phyloP scores from a whole-genome alignment of 2,888 invertebrate genomes.

The Leptura quadrifasciata region DNA sequence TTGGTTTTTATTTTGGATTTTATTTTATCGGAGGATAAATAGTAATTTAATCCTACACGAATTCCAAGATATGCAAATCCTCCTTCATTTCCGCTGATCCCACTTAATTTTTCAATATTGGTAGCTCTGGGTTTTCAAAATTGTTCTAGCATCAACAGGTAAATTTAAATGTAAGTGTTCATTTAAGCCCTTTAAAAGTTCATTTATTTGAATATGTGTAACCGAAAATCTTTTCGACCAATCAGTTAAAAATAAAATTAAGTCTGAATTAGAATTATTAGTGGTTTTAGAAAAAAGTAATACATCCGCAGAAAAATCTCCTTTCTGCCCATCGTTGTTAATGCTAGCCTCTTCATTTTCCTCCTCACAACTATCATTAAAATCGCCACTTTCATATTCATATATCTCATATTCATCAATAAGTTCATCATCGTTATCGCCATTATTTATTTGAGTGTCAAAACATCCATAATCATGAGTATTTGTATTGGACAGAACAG shows the following conservation, averaged over 20 bases:
- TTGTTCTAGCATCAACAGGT: background rate
- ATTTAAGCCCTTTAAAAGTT: background rate
- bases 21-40: background rate
- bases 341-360: too few species aligned
- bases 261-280: too few species aligned
- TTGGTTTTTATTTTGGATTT: slow-evolving; percentile 15
- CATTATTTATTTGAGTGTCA: too few species aligned
- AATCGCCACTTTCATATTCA: too few species aligned
- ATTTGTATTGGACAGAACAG: too few species aligned
- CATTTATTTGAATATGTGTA: background rate
- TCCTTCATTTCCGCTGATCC: background rate
- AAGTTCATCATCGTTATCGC: too few species aligned
- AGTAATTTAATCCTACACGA: background rate
- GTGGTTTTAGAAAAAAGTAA: too few species aligned
- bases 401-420: too few species aligned
- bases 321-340: too few species aligned
- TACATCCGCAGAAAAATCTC: too few species aligned
- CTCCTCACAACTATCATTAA: too few species aligned
- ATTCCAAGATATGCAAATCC: slow-evolving; percentile 16
- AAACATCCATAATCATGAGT: too few species aligned
- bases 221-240: background rate
- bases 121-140: background rate
- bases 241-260: background rate
- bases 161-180: background rate
- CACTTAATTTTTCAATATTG: background rate